Conservation (phyloP, 2,113 vertebrate species). For the Pitta sordida region DNA sequence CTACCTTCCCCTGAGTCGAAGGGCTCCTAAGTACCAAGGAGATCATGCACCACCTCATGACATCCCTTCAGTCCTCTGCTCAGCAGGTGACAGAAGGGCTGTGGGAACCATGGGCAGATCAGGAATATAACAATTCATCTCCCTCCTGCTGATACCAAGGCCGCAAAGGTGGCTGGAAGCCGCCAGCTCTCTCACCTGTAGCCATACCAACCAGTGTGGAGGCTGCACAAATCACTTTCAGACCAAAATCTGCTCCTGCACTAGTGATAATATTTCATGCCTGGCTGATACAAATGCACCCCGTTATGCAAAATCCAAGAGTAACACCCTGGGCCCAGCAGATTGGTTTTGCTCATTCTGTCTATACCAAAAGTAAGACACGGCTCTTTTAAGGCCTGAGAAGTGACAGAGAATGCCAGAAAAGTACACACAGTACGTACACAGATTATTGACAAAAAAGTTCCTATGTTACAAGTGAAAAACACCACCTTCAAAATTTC, state of each 20-base stretch:
- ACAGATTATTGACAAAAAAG: background rate
- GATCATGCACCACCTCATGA: background rate
- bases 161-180: background rate
- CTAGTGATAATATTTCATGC: background rate
- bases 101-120: background rate
- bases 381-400: background rate
- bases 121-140: fast-evolving
- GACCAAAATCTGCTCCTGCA: background rate
- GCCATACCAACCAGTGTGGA: background rate
- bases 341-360: background rate
- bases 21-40: background rate
- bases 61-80: background rate
- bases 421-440: background rate
- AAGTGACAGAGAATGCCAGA: background rate
- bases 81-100: background rate
- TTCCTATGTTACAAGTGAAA: background rate
- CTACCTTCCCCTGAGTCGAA: background rate
- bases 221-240: fast-evolving
- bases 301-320: background rate
- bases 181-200: fast-evolving
- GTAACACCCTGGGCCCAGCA: background rate
- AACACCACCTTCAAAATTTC: background rate
- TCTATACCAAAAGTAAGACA: background rate
- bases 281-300: background rate
- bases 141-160: background rate